Evolutionary conservation across 2,888 invertebrate species (phyloP).

Genomic region (Aquatica leii): DNA sequence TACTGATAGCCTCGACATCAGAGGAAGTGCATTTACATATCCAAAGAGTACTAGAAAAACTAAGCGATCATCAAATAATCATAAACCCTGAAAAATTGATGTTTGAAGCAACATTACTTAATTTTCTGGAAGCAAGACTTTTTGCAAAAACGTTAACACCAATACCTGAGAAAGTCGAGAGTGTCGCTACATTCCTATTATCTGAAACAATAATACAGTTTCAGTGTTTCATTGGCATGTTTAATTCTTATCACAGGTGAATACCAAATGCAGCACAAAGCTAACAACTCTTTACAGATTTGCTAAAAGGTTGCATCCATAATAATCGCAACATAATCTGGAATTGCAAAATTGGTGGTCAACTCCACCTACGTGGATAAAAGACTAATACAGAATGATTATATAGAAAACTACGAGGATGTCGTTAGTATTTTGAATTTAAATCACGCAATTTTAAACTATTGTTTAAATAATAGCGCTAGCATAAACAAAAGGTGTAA

Average conservation of each 20-base stretch:
- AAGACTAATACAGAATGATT: no score
- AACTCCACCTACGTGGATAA: no score
- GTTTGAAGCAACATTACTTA: no score
- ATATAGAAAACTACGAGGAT: no score
- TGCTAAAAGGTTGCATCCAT: slow-evolving; percentile 49
- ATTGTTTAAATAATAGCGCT: no score
- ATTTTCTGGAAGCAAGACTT: slow-evolving; percentile 32
- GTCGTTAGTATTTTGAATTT: no score
- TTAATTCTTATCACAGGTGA: slow-evolving; percentile 53
- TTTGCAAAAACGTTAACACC: slow-evolving; percentile 47
- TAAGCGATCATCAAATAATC: slow-evolving; percentile 37
- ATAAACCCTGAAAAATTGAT: no score
- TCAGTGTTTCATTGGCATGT: slow-evolving; percentile 50
- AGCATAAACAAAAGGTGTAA: no score
- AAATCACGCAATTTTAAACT: no score
- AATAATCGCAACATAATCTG: slow-evolving; percentile 5
- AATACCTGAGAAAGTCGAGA: slow-evolving; percentile 47
- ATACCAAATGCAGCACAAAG: slow-evolving; percentile 49
- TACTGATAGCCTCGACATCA: slow-evolving; percentile 44
- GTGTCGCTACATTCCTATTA: slow-evolving; percentile 43
- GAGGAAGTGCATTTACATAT: slow-evolving; percentile 47
- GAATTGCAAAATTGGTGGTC: no score
- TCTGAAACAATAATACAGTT: slow-evolving; percentile 40
- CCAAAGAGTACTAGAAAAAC: slow-evolving; percentile 43
- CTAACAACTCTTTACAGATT: slow-evolving; percentile 47